phyloP scores from a whole-genome alignment of 1,140 invertebrate species.

The Manduca sexta region DNA sequence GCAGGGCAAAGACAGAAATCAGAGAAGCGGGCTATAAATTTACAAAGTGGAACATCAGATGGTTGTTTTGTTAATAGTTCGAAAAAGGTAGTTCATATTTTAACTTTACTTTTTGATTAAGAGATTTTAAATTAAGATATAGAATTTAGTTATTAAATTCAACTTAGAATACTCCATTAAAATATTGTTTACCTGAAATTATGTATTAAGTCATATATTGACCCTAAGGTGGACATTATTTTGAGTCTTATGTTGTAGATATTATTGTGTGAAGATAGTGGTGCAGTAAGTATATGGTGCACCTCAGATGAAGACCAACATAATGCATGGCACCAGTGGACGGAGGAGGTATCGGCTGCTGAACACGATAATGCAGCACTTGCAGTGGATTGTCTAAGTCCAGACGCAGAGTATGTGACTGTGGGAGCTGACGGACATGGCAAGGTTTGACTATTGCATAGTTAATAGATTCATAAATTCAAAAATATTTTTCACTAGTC shows the following conservation, averaged over 20 bases:
- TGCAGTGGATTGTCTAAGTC: constrained; percentile 44
- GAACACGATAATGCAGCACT: constrained; percentile 61
- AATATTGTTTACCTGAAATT: background rate
- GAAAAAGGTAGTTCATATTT: constrained; percentile 29
- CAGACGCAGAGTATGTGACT: constrained; percentile 49
- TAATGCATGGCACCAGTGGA: constrained; percentile 50
- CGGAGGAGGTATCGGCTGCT: constrained; percentile 35
- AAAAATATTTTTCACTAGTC: too few species aligned
- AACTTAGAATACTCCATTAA: too few species aligned
- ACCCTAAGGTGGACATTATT: too few species aligned
- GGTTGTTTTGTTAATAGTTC: constrained; percentile 57
- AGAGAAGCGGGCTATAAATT: constrained; percentile 32
- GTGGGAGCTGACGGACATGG: constrained; percentile 60
- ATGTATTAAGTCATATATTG: too few species aligned
- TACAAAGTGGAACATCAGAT: constrained; percentile 52
- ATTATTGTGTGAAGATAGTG: constrained; percentile 61
- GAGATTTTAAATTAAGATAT: too few species aligned
- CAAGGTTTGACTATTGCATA: constrained; percentile 50
- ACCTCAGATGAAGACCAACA: constrained; percentile 22
- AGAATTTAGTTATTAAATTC: too few species aligned
- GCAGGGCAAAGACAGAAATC: constrained; percentile 14
- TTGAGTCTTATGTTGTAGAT: too few species aligned
- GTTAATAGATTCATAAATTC: too few species aligned
- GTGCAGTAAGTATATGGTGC: constrained; percentile 52
- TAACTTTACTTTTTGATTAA: background rate